These are phyloP conservation scores for Norana najaformis DNA, from an alignment of 2,888 invertebrate genomes.

Conservation along the genomic window DNA sequence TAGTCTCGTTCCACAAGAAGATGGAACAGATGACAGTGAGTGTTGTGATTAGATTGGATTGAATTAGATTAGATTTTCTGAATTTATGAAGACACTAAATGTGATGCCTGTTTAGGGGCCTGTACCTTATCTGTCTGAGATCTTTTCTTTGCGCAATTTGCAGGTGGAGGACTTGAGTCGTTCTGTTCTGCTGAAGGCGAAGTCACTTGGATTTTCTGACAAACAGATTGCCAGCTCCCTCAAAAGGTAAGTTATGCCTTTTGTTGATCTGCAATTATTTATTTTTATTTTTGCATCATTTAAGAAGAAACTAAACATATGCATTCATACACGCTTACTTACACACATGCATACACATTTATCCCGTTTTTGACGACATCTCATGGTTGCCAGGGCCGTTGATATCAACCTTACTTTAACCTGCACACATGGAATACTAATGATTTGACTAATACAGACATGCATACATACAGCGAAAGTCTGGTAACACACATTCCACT, in stretches of 20 bases:
- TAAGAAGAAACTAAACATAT: not conserved
- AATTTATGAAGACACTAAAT: slow-evolving; percentile 4
- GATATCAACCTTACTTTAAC: no score
- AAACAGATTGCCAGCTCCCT: slow-evolving; percentile 81
- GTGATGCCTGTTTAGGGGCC: not conserved
- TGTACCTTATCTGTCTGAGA: not conserved
- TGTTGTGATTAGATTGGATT: not conserved
- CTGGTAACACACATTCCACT: no score
- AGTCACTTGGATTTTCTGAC: slow-evolving; percentile 94
- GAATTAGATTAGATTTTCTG: not conserved
- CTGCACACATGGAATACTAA: no score
- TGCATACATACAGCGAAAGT: no score
- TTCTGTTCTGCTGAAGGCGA: slow-evolving; percentile 74
- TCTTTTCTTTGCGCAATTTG: not conserved
- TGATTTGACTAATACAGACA: no score
- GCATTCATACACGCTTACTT: not conserved
- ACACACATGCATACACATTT: no score
- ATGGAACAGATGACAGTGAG: slow-evolving; percentile 67
- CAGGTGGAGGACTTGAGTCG: slow-evolving; percentile 30
- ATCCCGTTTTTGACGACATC: no score
- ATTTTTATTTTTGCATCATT: not conserved
- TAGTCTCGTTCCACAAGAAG: slow-evolving; percentile 74
- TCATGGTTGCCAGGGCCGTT: no score
- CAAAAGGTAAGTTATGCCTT: slow-evolving; percentile 54
- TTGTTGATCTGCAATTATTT: not conserved